Conservation (phyloP, 1,140 invertebrate genomes). For the Drosophila navojoa region DNA sequence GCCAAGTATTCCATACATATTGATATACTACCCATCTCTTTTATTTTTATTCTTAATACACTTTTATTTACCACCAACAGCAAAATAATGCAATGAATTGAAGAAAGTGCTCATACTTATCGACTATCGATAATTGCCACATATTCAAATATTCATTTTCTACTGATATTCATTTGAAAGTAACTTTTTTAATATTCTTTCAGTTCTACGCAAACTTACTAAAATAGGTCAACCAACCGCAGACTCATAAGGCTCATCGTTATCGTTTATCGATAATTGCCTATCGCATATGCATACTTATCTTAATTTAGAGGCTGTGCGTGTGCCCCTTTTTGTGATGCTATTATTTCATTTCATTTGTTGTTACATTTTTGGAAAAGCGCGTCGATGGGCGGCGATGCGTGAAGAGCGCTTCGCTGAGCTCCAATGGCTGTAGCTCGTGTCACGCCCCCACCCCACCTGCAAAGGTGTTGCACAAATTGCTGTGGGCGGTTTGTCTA, state of each 20-base stretch:
- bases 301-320: conserved; percentile 31
- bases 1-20: no score
- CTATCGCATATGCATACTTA: conserved; percentile 5
- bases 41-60: no score
- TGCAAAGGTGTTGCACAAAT: conserved; percentile 43
- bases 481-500: conserved; percentile 26
- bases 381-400: conserved; percentile 49
- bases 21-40: no score
- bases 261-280: background rate
- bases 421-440: conserved; percentile 38
- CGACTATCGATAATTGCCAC: background rate
- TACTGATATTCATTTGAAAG: no score
- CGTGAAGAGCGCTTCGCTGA: conserved; percentile 64
- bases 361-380: conserved; percentile 68
- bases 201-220: no score
- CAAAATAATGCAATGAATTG: no score
- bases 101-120: background rate
- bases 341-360: conserved; percentile 81
- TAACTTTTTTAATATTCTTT: no score
- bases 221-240: no score
- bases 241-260: background rate
- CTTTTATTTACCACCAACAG: no score
- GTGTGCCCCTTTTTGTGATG: conserved; percentile 46
- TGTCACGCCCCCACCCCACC: conserved; percentile 4
- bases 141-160: no score